Evolutionary conservation across 2,797 vertebrate genomes (phyloP).

Genomic region (Alfaro cultratus): DNA sequence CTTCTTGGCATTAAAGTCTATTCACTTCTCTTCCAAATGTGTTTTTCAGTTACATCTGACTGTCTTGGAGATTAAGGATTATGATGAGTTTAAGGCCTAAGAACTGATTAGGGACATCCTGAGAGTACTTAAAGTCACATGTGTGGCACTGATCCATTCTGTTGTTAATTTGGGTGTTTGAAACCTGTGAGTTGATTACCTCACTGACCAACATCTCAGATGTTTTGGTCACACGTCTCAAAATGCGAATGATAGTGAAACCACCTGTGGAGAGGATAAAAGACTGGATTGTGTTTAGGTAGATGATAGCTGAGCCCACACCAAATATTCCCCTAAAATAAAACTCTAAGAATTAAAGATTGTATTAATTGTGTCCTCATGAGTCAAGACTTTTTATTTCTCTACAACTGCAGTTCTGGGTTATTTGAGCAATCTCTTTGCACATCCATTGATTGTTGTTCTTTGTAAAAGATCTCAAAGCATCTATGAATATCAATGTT

Average conservation of each 20-base stretch:
- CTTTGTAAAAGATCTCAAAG: background rate
- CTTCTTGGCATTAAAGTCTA: background rate
- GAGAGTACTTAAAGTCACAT: background rate
- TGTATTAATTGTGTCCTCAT: background rate
- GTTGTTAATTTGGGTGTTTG: background rate
- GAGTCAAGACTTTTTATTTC: background rate
- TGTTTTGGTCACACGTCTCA: background rate
- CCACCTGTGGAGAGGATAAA: background rate
- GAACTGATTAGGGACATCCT: background rate
- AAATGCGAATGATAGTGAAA: background rate
- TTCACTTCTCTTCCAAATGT: background rate
- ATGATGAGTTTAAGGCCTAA: background rate
- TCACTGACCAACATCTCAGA: background rate
- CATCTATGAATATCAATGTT: background rate
- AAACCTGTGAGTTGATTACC: conserved; percentile 1
- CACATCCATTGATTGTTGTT: background rate
- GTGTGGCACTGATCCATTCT: background rate
- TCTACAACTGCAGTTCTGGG: background rate
- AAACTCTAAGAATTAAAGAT: background rate
- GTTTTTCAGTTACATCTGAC: background rate
- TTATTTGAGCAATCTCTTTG: background rate
- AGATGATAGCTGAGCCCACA: background rate
- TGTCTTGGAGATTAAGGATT: background rate
- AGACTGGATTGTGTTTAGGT: background rate
- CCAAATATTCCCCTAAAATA: background rate